A percentile compares a stretch with the other conserved stretches of the same genome.
These are phyloP conservation scores for Eriocheir sinensis DNA, from an alignment of 1,140 invertebrate species.

Conservation along the genomic window DNA sequence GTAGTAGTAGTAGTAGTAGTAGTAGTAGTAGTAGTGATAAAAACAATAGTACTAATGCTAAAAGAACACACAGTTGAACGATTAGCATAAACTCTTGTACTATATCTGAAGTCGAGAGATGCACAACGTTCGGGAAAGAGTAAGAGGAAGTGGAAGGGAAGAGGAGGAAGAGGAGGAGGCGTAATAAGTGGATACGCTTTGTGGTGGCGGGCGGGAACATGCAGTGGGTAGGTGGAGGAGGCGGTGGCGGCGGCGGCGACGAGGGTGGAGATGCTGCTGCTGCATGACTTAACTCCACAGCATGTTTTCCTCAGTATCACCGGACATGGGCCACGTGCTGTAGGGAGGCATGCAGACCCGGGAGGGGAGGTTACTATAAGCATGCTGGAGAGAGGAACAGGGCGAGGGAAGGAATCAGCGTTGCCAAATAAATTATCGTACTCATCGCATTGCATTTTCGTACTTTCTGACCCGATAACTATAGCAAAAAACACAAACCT, in stretches of 20 bases:
- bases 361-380: neutral
- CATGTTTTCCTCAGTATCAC: constrained; percentile 70
- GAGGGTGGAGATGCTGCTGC: neutral
- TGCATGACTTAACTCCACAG: constrained; percentile 63
- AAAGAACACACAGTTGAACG: no score
- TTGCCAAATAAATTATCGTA: no score
- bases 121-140: no score
- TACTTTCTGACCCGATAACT: no score
- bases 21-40: constrained; percentile 28
- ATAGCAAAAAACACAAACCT: no score
- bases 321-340: constrained; percentile 73
- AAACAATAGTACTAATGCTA: neutral
- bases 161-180: neutral
- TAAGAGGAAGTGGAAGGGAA: neutral
- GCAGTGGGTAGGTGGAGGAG: no score
- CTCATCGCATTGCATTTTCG: no score
- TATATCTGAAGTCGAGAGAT: no score
- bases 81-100: neutral
- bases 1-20: constrained; percentile 28
- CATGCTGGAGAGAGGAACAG: no score
- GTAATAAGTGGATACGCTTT: no score
- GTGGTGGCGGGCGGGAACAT: no score
- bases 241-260: neutral
- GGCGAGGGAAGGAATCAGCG: no score
- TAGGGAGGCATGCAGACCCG: neutral